Percentiles rank a stretch among this genome's conserved stretches.
phyloP scores from a whole-genome alignment of 2,113 vertebrate genomes.

The Carlito syrichta region DNA sequence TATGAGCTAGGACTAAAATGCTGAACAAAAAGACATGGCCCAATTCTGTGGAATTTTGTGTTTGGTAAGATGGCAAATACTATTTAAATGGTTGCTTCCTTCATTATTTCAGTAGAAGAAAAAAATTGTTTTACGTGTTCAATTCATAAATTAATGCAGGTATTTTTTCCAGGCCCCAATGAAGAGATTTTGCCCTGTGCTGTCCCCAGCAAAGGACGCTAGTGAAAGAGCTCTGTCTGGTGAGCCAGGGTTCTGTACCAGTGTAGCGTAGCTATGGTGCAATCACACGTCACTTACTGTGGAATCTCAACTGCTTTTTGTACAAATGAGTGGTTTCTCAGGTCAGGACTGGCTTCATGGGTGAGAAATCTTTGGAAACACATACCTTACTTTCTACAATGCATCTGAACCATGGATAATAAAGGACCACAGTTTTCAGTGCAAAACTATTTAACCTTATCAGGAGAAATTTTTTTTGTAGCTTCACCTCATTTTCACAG shows the following conservation, averaged over 20 bases:
- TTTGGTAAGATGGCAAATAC: not conserved
- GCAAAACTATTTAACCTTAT: not conserved
- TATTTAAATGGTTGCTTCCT: not conserved
- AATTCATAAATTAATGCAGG: not conserved
- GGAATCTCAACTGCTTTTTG: not conserved
- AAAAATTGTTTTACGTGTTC: not conserved
- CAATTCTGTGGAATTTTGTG: not conserved
- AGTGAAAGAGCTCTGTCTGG: not conserved
- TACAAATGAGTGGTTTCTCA: not conserved
- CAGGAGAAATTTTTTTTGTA: not conserved
- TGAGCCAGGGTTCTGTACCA: not conserved
- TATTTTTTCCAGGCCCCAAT: not conserved
- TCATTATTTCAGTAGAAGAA: not conserved
- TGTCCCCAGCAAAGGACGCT: not conserved
- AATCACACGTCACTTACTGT: not conserved
- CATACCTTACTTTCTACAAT: not conserved
- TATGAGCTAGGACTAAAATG: not conserved
- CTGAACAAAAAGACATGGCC: not conserved
- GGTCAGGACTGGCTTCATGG: slow-evolving; percentile 29
- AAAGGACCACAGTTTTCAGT: not conserved
- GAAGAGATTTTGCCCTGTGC: not conserved
- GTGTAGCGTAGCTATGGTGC: not conserved
- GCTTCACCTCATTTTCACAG: not conserved
- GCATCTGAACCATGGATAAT: not conserved
- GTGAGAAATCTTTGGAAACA: slow-evolving; percentile 39